Base-by-base conservation (phyloP, 2,888 invertebrate genomes). In the Hirtodrosophila histrioides region DNA sequence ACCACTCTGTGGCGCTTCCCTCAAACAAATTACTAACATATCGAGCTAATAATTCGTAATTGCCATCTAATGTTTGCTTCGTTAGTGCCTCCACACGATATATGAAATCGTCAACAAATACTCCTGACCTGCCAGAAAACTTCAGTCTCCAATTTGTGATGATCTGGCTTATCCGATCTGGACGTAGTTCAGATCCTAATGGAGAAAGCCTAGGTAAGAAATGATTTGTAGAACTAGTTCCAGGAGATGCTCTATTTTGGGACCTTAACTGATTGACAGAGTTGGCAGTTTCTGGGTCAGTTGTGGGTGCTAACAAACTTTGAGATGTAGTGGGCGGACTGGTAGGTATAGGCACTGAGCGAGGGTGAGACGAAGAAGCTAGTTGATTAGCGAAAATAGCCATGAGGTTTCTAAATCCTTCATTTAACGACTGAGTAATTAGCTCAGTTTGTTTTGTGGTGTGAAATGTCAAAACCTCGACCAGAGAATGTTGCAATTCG, bases 161-260 rank as follows among this genome's bases (percentile, higher is more conserved):
- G 6, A 27, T 27, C 6, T 27, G 27, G 27, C 27, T 27, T 27
- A 27, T 27, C 27, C 27, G 27, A 27, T 36, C 11, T 11, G 36
- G 36, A n/a, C 11, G 11, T 36, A 36, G n/a, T 4, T 36, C 36
- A 4, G n/a, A 10, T 36, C 36, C 36, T n/a, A 36, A 36, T 36
- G 36, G 5, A 36, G 36, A 36, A n/a, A 35, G 35, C 35, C 35
- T 35, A n/a, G 35, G 35, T n/a, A 35, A 4, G 3, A n/a, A 36
- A 10, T 10, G 10, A 36, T 10, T 36, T n/a, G 36, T 10, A 36
- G 36, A 10, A 6, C 9, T 36, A 36, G 10, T 11, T 4, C 5
- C n/a, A 36, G 36, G 36, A 4, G 36, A n/a, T 36, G 11, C 36
- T 36, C 36, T 9, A 36, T 36, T 36, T 36, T 36, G 36, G n/a